Conservation (phyloP, 1,140 invertebrate species). For the Varroa destructor region DNA sequence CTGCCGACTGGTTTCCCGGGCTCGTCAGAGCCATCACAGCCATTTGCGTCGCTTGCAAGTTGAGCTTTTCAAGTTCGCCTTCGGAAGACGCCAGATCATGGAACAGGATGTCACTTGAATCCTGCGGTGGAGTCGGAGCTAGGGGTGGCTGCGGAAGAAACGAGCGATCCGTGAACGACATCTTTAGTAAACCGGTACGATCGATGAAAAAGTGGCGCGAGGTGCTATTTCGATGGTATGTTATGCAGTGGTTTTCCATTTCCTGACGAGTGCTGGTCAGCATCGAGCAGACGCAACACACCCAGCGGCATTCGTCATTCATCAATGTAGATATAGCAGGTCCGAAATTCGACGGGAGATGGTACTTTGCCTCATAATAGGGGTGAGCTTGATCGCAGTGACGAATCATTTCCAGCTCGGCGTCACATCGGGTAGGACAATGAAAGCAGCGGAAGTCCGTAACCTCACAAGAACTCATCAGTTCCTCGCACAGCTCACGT, state of each 20-base stretch:
- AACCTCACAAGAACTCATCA: constrained; percentile 9
- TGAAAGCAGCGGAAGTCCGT: constrained; percentile 24
- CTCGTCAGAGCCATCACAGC: constrained; percentile 22
- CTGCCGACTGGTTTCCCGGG: neutral
- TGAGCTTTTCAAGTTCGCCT: constrained; percentile 12
- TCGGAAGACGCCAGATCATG: constrained; percentile 6
- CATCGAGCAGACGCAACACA: constrained; percentile 17
- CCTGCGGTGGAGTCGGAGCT: constrained; percentile 15
- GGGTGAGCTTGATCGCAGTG: constrained; percentile 18
- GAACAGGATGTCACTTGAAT: constrained; percentile 17
- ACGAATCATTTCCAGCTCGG: constrained; percentile 2
- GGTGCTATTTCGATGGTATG: constrained; percentile 1
- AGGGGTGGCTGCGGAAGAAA: constrained; percentile 2
- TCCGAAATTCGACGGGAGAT: constrained; percentile 4
- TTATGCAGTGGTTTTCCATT: neutral
- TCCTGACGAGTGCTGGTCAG: constrained; percentile 2
- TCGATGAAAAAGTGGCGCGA: constrained; percentile 10
- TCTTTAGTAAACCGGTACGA: constrained; percentile 12
- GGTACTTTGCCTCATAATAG: constrained; percentile 16
- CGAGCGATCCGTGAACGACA: constrained; percentile 18
- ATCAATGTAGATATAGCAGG: neutral
- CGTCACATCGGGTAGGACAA: constrained; percentile 8
- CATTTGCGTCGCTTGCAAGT: constrained; percentile 12
- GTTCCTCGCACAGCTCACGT: constrained; percentile 13
- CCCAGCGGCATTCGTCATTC: constrained; percentile 14